A percentile compares a stretch with the other conserved stretches of the same genome.
Conservation (phyloP, 2,113 vertebrate species). For the Parotia lawesii region DNA sequence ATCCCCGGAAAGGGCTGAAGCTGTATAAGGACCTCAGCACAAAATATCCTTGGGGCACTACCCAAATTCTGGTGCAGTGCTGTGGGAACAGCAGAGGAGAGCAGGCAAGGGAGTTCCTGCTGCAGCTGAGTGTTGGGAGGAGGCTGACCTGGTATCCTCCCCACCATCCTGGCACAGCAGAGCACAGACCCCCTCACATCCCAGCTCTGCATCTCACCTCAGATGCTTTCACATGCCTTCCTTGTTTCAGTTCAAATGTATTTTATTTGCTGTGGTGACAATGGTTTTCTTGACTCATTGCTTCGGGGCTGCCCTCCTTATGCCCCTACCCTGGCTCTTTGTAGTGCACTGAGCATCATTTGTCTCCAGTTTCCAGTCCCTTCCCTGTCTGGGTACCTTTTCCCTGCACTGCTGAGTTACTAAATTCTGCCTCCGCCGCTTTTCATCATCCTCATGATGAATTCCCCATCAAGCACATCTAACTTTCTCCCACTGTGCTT, state of each 20-base stretch:
- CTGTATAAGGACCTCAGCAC: background rate
- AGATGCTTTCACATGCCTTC: background rate
- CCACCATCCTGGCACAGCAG: fast-evolving
- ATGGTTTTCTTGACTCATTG: background rate
- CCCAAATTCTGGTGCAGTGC: background rate
- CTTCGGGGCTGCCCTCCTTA: background rate
- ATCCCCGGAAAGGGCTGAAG: background rate
- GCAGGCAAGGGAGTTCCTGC: background rate
- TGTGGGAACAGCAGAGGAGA: background rate
- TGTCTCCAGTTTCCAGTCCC: background rate
- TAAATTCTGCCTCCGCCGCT: background rate
- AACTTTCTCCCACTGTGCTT: background rate
- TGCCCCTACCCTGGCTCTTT: background rate
- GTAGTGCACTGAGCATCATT: background rate
- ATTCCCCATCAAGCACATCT: background rate
- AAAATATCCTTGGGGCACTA: background rate
- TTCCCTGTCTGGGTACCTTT: background rate
- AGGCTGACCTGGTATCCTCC: background rate
- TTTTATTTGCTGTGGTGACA: background rate
- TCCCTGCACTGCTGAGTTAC: background rate
- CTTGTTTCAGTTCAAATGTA: background rate
- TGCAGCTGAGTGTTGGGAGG: background rate
- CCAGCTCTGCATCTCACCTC: background rate
- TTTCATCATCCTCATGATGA: background rate
- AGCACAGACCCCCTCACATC: background rate